Evolutionary conservation across 1,140 invertebrate species (phyloP).

Genomic region (Bilobella aurantiaca): DNA sequence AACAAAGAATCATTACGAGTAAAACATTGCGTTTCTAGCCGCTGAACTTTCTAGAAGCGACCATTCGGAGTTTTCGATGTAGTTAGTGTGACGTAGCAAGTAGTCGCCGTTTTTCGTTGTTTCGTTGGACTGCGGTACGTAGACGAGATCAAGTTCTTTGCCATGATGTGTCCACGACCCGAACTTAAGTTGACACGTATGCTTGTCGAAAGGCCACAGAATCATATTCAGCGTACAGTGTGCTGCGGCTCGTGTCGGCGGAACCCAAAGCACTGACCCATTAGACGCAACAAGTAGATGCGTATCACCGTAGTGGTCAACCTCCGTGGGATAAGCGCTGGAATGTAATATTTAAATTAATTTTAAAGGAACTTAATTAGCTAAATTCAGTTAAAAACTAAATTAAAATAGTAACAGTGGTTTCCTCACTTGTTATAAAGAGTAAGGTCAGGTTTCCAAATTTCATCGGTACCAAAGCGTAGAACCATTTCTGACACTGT

Average conservation of each 20-base stretch:
- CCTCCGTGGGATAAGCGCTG: constrained; percentile 33
- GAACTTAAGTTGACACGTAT: constrained; percentile 53
- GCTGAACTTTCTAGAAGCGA: constrained; percentile 16
- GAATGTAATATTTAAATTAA: constrained; percentile 3
- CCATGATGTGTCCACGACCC: constrained; percentile 60
- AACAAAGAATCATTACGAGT: not conserved
- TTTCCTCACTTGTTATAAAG: constrained; percentile 23
- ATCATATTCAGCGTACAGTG: constrained; percentile 57
- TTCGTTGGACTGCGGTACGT: too few species aligned
- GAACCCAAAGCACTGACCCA: constrained; percentile 56
- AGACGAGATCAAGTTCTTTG: constrained; percentile 46
- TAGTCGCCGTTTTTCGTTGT: not conserved
- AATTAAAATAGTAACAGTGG: not conserved
- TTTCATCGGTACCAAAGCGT: not conserved
- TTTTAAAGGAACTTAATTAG: too few species aligned
- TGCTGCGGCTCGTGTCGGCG: constrained; percentile 53
- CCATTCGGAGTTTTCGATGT: constrained; percentile 23
- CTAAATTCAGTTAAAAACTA: not conserved
- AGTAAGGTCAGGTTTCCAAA: constrained; percentile 37
- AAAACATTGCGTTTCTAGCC: constrained; percentile 3
- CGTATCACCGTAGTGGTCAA: constrained; percentile 51
- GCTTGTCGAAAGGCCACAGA: constrained; percentile 62
- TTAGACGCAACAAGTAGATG: constrained; percentile 47
- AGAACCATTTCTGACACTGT: constrained; percentile 17
- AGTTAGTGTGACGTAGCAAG: constrained; percentile 1